Base-by-base conservation (phyloP, 2,113 vertebrate species). In the Petroica traversi region DNA sequence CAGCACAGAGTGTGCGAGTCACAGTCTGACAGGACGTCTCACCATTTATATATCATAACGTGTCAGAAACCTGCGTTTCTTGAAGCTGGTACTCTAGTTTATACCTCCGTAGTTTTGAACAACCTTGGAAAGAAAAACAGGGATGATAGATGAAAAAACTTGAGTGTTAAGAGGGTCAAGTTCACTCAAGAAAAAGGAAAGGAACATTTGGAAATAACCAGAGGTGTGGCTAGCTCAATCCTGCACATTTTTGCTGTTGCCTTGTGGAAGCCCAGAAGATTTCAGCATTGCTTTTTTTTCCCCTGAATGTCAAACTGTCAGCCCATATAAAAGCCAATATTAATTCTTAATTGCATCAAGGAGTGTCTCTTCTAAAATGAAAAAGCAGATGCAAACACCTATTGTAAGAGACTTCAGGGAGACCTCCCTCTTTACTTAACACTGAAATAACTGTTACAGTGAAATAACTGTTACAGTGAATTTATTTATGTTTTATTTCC, bases 171-270 rank as follows among this genome's bases (percentile, higher is more conserved):
- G 57, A 92, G 67, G 57, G 62, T 73, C 71, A 52, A n/a, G 95
- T 92, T 87, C 64, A 12, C 45, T 54, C 14, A 38, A 34, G 45
- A 49, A 58, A 71, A 73, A 69, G 45, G 63, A 86, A 63, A 59
- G 57, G 63, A 58, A 43, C 33, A 8, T 72, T 74, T 62, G 54
- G 20, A 48, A 52, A 85, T 88, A 71, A 45, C 10, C 68, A 81
- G 88, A 96, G 92, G 85, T 92, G 95, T 96, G 92, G 94, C 85
- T 75, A 38, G 64, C 78, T 69, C 55, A 40, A 6, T 45, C 82
- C 74, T 88, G 80, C 88, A 72, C 38, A 34, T 89, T 92, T 87
- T 90, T 36, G 2, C 51, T 78, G 19, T 73, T 93, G 61, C 75
- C n/a, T 49, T 89, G 40, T 68, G 78, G 91, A 88, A 89, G 41